Base-by-base conservation (phyloP, 2,888 invertebrate genomes). In the Ochropacha duplaris region DNA sequence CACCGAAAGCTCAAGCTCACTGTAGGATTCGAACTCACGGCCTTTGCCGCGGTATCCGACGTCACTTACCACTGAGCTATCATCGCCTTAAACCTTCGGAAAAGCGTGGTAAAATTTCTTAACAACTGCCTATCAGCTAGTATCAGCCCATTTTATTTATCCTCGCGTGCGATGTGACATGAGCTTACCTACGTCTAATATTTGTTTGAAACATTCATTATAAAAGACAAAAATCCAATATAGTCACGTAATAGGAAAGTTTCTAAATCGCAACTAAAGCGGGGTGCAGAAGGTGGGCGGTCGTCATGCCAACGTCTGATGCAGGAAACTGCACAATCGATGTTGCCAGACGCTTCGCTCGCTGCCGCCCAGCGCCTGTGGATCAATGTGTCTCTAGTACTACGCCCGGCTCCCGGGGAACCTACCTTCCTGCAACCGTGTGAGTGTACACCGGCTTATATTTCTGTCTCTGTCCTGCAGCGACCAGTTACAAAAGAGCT, bases 361-460 rank as follows among this genome's bases (percentile, higher is more conserved):
- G n/a, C n/a, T n/a, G n/a, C n/a, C n/a, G 44, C 78, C n/a, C n/a
- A n/a, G n/a, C 76, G 79, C 76, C 80, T 90, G 84, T 92, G 90
- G 92, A 92, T 92, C 92, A 92, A 92, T 92, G 92, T 92, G 92
- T 92, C 90, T 92, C 90, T 92, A 92, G 92, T 92, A 92, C 92
- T 92, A 92, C 90, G 91, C 86, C 84, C 86, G 87, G 79, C 83
- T 83, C 88, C 87, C 87, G 90, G 87, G 87, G 83, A 86, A 86
- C 84, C 86, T 87, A 82, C 84, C 84, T 77, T 66, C 62, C 60
- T 57, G 57, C 65, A 61, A 44, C 52, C 58, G 86, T 88, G 86
- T 86, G 88, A 68, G 81, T 66, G 62, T 49, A 54, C 55, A 36
- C 49, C 61, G 60, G 66, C 66, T 65, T 69, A 62, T 79, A 72